Conservation (phyloP, 2,113 vertebrate species). For the Galbula dea region DNA sequence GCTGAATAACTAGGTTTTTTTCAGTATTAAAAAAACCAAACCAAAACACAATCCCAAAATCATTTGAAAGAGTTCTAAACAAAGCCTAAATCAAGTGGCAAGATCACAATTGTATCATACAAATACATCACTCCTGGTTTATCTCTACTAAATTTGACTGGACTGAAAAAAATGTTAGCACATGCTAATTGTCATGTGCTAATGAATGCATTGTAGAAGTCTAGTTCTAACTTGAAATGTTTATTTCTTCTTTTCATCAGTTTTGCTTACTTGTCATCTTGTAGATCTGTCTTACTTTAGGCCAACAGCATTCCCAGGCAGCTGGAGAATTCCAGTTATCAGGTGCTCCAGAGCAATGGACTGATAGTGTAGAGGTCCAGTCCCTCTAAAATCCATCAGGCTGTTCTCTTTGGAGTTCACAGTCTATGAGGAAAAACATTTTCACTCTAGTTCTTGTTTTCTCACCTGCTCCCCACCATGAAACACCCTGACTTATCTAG, state of each 20-base stretch:
- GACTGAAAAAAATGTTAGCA: not conserved
- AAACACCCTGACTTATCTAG: not conserved
- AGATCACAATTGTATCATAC: not conserved
- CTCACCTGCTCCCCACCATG: not conserved
- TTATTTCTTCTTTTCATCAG: constrained; percentile 30
- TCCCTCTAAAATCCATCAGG: not conserved
- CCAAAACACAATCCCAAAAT: not conserved
- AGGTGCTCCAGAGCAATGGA: not conserved
- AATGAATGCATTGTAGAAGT: not conserved
- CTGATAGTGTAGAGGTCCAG: not conserved
- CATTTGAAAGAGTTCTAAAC: not conserved
- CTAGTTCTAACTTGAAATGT: constrained; percentile 42
- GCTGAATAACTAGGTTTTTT: not conserved
- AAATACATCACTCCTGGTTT: not conserved
- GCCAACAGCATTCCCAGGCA: not conserved
- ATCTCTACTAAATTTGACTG: constrained; percentile 21
- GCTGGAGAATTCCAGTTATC: not conserved
- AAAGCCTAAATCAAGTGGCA: not conserved
- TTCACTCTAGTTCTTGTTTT: not conserved
- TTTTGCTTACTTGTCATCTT: constrained; percentile 26
- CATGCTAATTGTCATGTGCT: constrained; percentile 14
- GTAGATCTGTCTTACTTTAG: not conserved
- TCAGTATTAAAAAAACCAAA: not conserved
- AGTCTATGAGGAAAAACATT: not conserved
- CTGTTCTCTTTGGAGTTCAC: not conserved